Conservation (phyloP, 2,113 vertebrate species). For the Ctenodactylus gundi region DNA sequence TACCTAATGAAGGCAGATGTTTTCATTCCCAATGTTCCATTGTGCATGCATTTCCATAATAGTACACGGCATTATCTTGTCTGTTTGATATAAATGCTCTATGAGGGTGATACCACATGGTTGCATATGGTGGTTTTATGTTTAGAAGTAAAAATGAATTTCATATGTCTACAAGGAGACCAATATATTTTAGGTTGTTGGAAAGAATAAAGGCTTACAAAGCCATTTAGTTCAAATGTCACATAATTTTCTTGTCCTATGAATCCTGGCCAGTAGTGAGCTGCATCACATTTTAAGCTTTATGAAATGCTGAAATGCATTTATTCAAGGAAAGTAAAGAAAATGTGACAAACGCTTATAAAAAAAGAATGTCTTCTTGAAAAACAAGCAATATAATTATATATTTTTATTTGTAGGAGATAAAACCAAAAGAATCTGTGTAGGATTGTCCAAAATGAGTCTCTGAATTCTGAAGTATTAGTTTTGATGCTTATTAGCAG, state of each 20-base stretch:
- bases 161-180: background rate
- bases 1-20: background rate
- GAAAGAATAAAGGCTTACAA: constrained; percentile 65
- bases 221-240: background rate
- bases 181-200: background rate
- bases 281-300: background rate
- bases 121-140: background rate
- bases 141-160: constrained; percentile 39
- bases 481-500: background rate
- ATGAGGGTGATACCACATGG: background rate
- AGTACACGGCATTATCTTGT: constrained; percentile 16
- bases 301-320: background rate
- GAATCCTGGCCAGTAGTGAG: background rate
- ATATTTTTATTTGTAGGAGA: background rate
- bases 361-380: background rate
- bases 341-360: background rate
- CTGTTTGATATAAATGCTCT: constrained; percentile 4
- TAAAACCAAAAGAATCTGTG: background rate
- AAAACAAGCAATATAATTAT: constrained; percentile 12
- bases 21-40: background rate
- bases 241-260: constrained; percentile 6
- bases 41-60: background rate
- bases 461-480: background rate
- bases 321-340: constrained; percentile 57
- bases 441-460: background rate